A percentile compares a stretch with the other conserved stretches of the same genome.
Conservation (phyloP, 35 echinoderm and acorn worm species). For the Apostichopus japonicus region DNA sequence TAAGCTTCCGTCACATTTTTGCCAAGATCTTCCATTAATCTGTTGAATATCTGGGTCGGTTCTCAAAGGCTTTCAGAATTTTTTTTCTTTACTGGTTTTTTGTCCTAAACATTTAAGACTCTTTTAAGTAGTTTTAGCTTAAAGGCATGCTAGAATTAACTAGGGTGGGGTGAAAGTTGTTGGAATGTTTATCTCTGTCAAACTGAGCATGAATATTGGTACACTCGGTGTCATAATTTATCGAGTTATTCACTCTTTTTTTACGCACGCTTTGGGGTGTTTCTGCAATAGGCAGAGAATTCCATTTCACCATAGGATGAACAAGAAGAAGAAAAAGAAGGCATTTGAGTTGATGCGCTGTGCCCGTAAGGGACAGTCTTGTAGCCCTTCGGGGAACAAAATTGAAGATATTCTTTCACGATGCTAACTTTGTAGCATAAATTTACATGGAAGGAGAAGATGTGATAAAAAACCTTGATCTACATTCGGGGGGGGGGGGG, state of each 20-base stretch:
- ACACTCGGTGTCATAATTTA: conserved; percentile 29
- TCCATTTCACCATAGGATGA: conserved; percentile 11
- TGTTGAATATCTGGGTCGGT: conserved; percentile 17
- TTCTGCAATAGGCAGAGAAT: not conserved
- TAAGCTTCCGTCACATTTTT: not conserved
- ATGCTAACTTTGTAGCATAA: not conserved
- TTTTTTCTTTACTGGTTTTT: not conserved
- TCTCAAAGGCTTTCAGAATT: conserved; percentile 5
- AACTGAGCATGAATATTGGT: conserved; percentile 6
- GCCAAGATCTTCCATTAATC: conserved; percentile 1
- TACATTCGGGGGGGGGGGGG: not conserved
- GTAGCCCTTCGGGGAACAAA: not conserved
- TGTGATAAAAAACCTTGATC: conserved; percentile 1
- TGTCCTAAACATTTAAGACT: conserved; percentile 3
- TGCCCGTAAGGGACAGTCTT: not conserved
- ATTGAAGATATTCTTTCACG: conserved; percentile 1
- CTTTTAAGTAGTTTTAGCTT: conserved; percentile 10
- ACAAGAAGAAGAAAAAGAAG: not conserved
- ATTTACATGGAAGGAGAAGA: not conserved
- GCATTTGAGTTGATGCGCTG: not conserved
- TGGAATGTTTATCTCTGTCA: conserved; percentile 2
- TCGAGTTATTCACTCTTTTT: conserved; percentile 7
- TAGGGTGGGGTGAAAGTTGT: conserved; percentile 36
- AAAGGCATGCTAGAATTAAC: not conserved
- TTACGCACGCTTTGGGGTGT: conserved; percentile 6